Conservation (phyloP, 1,140 invertebrate genomes). For the Rhyacophila brunnea region DNA sequence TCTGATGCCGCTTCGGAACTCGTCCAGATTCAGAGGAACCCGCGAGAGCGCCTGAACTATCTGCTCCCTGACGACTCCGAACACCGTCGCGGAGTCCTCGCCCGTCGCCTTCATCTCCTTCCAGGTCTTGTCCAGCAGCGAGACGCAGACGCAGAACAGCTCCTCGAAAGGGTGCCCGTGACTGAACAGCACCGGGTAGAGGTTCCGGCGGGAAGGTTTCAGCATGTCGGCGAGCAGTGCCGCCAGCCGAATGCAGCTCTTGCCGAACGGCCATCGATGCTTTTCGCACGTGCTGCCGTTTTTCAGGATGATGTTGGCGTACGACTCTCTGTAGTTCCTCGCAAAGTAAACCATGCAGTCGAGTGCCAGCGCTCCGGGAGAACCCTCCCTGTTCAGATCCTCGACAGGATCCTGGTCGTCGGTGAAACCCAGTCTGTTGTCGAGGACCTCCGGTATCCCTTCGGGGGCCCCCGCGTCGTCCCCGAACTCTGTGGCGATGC, state of each 20-base stretch:
- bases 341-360: conserved; percentile 96
- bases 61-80: conserved; percentile 90
- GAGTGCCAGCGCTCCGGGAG: conserved; percentile 86
- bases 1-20: conserved; percentile 72
- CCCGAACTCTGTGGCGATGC: conserved; percentile 90
- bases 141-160: conserved; percentile 90
- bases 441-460: conserved; percentile 54
- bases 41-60: conserved; percentile 79
- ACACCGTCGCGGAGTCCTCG: conserved; percentile 92
- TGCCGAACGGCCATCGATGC: conserved; percentile 93
- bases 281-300: conserved; percentile 91
- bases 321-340: conserved; percentile 81
- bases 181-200: conserved; percentile 92
- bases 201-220: conserved; percentile 79
- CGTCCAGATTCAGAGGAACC: conserved; percentile 71
- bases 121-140: conserved; percentile 93
- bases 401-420: conserved; percentile 88
- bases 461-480: too few relatives aligned
- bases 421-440: conserved; percentile 80
- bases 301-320: conserved; percentile 90
- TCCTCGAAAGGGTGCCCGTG: conserved; percentile 94
- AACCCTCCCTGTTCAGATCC: conserved; percentile 80
- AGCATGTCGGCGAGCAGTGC: conserved; percentile 86
- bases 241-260: conserved; percentile 86
- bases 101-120: conserved; percentile 95